Base-by-base conservation (phyloP, 2,797 vertebrate genomes). In the Coregonus ussuriensis region DNA sequence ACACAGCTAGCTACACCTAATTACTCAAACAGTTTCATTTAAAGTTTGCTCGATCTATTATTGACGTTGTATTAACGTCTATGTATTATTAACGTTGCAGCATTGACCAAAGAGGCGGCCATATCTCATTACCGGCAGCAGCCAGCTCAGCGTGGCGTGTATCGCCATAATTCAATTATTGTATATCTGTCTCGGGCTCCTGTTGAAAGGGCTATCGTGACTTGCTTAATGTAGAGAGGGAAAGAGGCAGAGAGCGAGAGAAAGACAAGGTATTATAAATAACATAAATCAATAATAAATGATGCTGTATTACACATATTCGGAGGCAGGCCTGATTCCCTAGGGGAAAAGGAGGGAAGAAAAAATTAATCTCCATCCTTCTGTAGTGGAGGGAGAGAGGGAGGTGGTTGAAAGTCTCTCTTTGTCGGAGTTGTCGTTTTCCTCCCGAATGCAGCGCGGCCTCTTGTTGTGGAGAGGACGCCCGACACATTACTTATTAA, bases 221-320 rank as follows among this genome's bases (percentile, higher is more conserved):
- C 65, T 67, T 29, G 29, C 1, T 31, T 51, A 6, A 16, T 71
- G 6, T 15, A 66, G 29, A 21, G 69, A 71, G 18, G 15, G 59
- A 1, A 16, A 71, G 18, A n/a, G 52, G 1, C 18, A 5, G 31
- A 56, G 52, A 73, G 29, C 33, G 71, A 35, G 53, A 25, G 67
- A 47, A 73, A 63, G 16, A 33, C 21, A 73, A 31, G 87, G 88
- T 90, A 91, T 93, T 93, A 93, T 94, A 94, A 94, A 94, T 92
- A 93, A 91, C 88, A 81, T 83, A 65, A 92, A 94, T 95, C 91
- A 94, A 94, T 95, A 93, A 94, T 93, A 89, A 91, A 94, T 83
- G 88, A 93, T 89, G 88, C 76, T 52, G 83, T 89, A 91, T 89
- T 92, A 92, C 85, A 92, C 89, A 90, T 91, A 91, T 93, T 91